These are phyloP conservation scores for Boleophthalmus pectinirostris DNA, from an alignment of 2,113 vertebrate species.

Conservation along the genomic window DNA sequence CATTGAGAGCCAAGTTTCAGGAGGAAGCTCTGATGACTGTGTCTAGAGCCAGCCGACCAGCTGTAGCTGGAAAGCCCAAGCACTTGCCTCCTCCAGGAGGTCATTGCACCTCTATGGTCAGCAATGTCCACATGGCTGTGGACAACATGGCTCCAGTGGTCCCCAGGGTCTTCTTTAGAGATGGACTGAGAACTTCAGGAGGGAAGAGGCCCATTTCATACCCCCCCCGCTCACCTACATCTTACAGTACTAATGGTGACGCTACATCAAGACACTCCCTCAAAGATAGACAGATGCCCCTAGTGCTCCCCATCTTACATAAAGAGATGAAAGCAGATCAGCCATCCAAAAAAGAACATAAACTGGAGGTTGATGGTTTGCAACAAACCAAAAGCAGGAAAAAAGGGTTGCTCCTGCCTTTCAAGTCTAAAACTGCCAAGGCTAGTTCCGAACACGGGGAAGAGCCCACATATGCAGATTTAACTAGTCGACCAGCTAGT, in stretches of 20 bases:
- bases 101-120: slow-evolving; percentile 40
- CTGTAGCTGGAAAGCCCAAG: slow-evolving; percentile 73
- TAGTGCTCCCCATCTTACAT: slow-evolving; percentile 62
- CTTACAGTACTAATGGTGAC: slow-evolving; percentile 25
- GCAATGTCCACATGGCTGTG: slow-evolving; percentile 17
- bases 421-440: slow-evolving; percentile 64
- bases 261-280: slow-evolving; percentile 38
- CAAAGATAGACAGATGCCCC: slow-evolving; percentile 62
- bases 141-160: slow-evolving; percentile 45
- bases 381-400: slow-evolving; percentile 62
- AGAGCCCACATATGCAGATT: slow-evolving; percentile 43
- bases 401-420: slow-evolving; percentile 68
- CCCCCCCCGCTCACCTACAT: slow-evolving; percentile 30
- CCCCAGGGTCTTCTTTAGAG: slow-evolving; percentile 59
- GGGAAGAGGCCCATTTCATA: slow-evolving; percentile 55
- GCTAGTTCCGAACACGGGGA: slow-evolving; percentile 36
- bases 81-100: slow-evolving; percentile 46
- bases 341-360: slow-evolving; percentile 25
- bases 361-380: slow-evolving; percentile 18
- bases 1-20: slow-evolving; percentile 77
- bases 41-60: slow-evolving; percentile 51
- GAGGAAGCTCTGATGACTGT: slow-evolving; percentile 61
- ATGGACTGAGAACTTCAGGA: slow-evolving; percentile 46
- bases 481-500: slow-evolving; percentile 42
- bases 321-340: slow-evolving; percentile 32